Conservation (phyloP, 2,797 vertebrate genomes). For the Chromis chromis region DNA sequence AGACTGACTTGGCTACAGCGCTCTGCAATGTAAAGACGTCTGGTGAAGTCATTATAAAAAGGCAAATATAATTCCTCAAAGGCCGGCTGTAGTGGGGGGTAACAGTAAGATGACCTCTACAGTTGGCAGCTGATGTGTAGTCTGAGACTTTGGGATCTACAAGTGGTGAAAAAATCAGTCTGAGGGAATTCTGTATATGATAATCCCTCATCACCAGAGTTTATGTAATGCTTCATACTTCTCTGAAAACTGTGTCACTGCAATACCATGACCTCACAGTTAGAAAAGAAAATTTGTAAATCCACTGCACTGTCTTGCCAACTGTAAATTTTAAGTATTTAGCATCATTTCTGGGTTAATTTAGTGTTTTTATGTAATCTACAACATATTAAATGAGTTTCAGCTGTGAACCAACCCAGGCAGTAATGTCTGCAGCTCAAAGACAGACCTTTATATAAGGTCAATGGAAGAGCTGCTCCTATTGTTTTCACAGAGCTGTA, state of each 20-base stretch:
- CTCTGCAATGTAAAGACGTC: constrained; percentile 60
- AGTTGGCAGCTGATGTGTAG: constrained; percentile 52
- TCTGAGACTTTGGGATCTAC: constrained; percentile 35
- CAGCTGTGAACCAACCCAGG: background rate
- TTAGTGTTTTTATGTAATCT: constrained; percentile 13
- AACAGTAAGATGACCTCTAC: constrained; percentile 40
- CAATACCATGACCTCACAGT: constrained; percentile 31
- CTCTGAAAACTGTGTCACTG: constrained; percentile 1
- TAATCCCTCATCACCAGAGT: constrained; percentile 19
- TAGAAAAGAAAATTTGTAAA: background rate
- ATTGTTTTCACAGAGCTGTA: constrained; percentile 14
- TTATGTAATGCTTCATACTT: constrained; percentile 42
- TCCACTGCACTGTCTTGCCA: background rate
- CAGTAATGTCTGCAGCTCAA: background rate
- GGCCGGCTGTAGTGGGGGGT: constrained; percentile 51
- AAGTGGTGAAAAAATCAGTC: constrained; percentile 31
- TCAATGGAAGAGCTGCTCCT: background rate
- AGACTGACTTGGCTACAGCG: constrained; percentile 50
- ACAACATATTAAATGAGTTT: background rate
- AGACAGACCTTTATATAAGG: constrained; percentile 5
- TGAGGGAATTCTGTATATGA: constrained; percentile 30
- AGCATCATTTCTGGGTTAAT: background rate
- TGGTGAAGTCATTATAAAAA: constrained; percentile 71
- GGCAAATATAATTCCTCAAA: constrained; percentile 55
- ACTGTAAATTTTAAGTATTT: constrained; percentile 6